Evolutionary conservation across 2,888 invertebrate genomes (phyloP).

Genomic region (Endotricha flammealis): DNA sequence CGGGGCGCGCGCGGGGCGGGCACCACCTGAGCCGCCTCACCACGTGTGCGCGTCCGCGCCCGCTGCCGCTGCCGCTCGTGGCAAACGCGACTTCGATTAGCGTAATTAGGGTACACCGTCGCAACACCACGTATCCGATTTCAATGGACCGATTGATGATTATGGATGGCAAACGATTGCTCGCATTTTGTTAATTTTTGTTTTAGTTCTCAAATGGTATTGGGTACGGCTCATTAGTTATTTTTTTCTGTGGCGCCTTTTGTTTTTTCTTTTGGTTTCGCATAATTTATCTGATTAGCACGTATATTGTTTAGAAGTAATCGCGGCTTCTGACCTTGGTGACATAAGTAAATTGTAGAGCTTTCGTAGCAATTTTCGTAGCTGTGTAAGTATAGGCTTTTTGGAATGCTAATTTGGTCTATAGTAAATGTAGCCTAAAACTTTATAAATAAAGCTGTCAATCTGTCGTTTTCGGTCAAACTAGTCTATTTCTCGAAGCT

Average conservation of each 20-base stretch:
- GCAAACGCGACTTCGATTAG: slow-evolving; percentile 32
- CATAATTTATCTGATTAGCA: slow-evolving; percentile 5
- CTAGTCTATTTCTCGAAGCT: too few relatives aligned
- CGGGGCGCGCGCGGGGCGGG: slow-evolving; percentile 58
- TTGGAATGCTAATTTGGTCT: too few relatives aligned
- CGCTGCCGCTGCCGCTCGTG: slow-evolving; percentile 38
- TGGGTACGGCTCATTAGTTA: slow-evolving; percentile 11
- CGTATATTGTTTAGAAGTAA: too few relatives aligned
- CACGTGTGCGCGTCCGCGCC: slow-evolving; percentile 47
- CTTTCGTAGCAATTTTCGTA: slow-evolving; percentile 6
- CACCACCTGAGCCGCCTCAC: slow-evolving; percentile 63
- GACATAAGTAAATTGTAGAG: slow-evolving; percentile 1
- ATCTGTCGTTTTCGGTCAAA: too few relatives aligned
- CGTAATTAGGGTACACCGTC: slow-evolving; percentile 49
- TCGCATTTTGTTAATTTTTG: slow-evolving; percentile 33
- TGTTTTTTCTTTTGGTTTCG: slow-evolving; percentile 8
- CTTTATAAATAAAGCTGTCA: too few relatives aligned
- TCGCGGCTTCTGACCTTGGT: neutral
- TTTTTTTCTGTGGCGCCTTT: slow-evolving; percentile 2
- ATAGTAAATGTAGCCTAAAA: too few relatives aligned
- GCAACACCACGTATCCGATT: slow-evolving; percentile 47
- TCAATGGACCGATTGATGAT: slow-evolving; percentile 58
- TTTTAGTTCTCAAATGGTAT: slow-evolving; percentile 21
- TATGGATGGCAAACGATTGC: slow-evolving; percentile 45
- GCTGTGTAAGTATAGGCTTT: too few relatives aligned